Percentiles rank a stretch among this genome's conserved stretches.
Evolutionary conservation across 2,797 vertebrate species (phyloP).

Genomic region (Cuniculus paca): DNA sequence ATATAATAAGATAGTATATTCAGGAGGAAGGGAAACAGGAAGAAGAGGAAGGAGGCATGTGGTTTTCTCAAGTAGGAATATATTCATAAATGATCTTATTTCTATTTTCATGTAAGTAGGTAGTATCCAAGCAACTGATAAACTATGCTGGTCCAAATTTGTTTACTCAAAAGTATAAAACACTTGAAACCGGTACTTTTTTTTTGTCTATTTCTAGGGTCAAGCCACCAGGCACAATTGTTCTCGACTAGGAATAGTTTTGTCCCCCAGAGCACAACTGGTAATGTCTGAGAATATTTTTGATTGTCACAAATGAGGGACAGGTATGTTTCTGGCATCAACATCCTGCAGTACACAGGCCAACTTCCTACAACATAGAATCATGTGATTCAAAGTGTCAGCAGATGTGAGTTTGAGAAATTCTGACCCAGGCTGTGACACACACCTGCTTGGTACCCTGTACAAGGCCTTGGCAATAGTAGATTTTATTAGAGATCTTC

Average conservation of each 20-base stretch:
- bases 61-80: slow-evolving; percentile 26
- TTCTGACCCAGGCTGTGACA: background rate
- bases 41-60: background rate
- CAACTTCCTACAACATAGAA: background rate
- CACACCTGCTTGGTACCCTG: no score
- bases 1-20: background rate
- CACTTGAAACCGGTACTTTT: background rate
- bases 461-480: background rate
- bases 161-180: background rate
- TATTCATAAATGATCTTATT: slow-evolving; percentile 36
- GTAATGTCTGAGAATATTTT: slow-evolving; percentile 13
- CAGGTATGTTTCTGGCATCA: background rate
- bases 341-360: background rate
- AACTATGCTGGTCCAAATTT: slow-evolving; percentile 25
- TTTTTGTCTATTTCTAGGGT: background rate
- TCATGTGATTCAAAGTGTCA: background rate
- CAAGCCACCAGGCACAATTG: background rate
- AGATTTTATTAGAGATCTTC: background rate
- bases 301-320: background rate
- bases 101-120: background rate
- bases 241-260: background rate
- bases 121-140: background rate
- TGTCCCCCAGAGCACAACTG: background rate
- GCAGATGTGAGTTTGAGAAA: background rate
- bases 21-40: background rate